Base-by-base conservation (phyloP, 2,797 vertebrate species). In the Phalloptychus januarius region DNA sequence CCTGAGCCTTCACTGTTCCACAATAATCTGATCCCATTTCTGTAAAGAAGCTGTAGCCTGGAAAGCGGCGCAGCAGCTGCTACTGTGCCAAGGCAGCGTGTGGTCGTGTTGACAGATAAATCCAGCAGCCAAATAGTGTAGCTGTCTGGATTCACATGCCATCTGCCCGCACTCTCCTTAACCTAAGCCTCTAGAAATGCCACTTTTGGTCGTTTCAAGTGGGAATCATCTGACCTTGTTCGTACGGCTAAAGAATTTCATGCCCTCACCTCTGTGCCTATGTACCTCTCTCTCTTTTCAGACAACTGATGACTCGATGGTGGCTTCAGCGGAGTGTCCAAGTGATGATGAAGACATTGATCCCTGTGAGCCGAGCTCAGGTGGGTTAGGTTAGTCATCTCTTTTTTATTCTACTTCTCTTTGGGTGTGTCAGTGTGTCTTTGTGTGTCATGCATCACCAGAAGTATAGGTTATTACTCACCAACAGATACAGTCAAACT, bases 321-420 rank as follows among this genome's bases (percentile, higher is more conserved):
- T 99, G 95, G 98, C 97, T 46, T 99, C 98, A 0, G 98, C 98
- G 5, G 98, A 99, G 94, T 99, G 98, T 95, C 98, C 98, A 56
- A 99, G 97, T 0, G 98, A 99, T 67, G 98, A 99, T 0, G 98
- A 99, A 95, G 98, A 99, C 95, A 98, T 99, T 83, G 98, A 99
- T 95, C 97, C 97, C 93, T 99, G 98, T 98, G 98, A 99, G 97
- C 97, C 98, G 87, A 99, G 97, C 98, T 99, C 98, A 99, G 98
- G 98, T 99, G 98, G 97, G 98, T 99, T 99, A 99, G 98, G 98
- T 99, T 98, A 99, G 98, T 99, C 97, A 95, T 97, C 96, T 97
- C 93, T 97, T 98, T 97, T 93, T 97, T 97, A 97, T 97, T 97
- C 96, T 97, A 96, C 95, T 97, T 96, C 93, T 95, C 90, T 94